Conservation (phyloP, 2,888 invertebrate genomes). For the Ophraella communa region DNA sequence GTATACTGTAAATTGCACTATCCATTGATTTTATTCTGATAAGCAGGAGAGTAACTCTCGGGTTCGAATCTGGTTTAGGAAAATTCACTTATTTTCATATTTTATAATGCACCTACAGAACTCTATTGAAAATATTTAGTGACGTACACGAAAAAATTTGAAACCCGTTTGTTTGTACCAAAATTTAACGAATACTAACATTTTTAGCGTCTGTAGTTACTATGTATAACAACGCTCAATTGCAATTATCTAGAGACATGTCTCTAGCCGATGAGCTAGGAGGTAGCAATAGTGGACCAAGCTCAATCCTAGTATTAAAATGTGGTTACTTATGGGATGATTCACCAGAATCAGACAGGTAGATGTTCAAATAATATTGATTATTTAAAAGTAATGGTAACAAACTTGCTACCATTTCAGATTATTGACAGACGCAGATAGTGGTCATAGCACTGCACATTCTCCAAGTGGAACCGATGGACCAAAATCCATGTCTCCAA, state of each 20-base stretch:
- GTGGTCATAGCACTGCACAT: constrained; percentile 90
- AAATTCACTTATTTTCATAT: too few relatives aligned
- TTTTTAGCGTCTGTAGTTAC: constrained; percentile 70
- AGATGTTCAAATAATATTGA: neutral
- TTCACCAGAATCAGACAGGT: constrained; percentile 82
- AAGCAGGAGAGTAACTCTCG: too few relatives aligned
- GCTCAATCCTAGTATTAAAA: constrained; percentile 73
- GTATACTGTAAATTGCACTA: too few relatives aligned
- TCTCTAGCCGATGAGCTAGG: constrained; percentile 75
- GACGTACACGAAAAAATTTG: too few relatives aligned
- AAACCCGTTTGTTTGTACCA: too few relatives aligned
- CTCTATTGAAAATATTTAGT: too few relatives aligned
- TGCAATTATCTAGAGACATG: constrained; percentile 67
- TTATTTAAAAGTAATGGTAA: neutral
- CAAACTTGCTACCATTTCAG: constrained; percentile 50
- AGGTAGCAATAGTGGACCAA: constrained; percentile 57
- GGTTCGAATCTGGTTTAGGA: too few relatives aligned
- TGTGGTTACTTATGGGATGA: constrained; percentile 80
- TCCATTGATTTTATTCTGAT: too few relatives aligned
- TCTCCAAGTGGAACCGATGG: constrained; percentile 80
- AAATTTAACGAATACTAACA: too few relatives aligned
- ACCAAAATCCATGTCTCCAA: constrained; percentile 81
- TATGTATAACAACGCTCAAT: constrained; percentile 62
- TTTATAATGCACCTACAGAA: too few relatives aligned
- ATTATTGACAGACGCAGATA: constrained; percentile 81